These are phyloP conservation scores for Bothrops jararaca DNA, from an alignment of 2,113 vertebrate species.

Conservation along the genomic window DNA sequence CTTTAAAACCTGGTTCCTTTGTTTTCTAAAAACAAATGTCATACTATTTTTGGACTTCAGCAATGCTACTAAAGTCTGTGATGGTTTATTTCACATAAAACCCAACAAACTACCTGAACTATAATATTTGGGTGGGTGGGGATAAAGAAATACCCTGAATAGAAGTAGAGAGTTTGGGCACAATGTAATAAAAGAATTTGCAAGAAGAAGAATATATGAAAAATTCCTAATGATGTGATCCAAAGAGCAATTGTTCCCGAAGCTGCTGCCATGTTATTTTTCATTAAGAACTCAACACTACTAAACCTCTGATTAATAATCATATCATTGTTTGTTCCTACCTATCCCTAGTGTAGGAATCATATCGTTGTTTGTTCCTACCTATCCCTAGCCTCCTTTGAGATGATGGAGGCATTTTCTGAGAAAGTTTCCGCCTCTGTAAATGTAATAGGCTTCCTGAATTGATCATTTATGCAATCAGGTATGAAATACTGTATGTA, in stretches of 20 bases:
- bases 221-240: background rate
- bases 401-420: background rate
- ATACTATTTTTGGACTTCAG: conserved; percentile 32
- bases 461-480: background rate
- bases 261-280: background rate
- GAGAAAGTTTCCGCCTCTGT: background rate
- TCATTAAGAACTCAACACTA: background rate
- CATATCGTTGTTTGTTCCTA: background rate
- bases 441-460: background rate
- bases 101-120: background rate
- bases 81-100: conserved; percentile 34
- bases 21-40: conserved; percentile 44
- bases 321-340: background rate
- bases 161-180: conserved; percentile 29
- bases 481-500: background rate
- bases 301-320: background rate
- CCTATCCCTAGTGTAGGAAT: background rate
- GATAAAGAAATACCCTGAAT: background rate
- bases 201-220: background rate
- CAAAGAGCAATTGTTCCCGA: background rate
- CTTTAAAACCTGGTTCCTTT: background rate
- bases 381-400: background rate
- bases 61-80: conserved; percentile 21
- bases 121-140: background rate
- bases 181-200: conserved; percentile 34